Evolutionary conservation across 2,113 vertebrate species (phyloP).

Genomic region (Trochalopteron elliotii): DNA sequence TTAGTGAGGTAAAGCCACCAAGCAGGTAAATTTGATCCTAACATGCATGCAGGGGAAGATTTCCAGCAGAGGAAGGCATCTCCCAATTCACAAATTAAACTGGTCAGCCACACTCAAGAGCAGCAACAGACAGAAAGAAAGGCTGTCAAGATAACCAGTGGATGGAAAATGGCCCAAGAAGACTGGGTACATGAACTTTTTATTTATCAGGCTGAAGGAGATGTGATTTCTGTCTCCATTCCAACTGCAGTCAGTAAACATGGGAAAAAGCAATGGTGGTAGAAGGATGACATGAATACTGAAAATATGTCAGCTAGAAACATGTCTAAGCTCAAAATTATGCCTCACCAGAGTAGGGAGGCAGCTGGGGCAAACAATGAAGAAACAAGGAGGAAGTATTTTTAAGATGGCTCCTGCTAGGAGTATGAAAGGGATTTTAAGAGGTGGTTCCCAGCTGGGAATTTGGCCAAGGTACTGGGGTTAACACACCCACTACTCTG

Average conservation of each 20-base stretch:
- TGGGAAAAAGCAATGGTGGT: background rate
- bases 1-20: background rate
- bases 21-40: background rate
- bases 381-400: background rate
- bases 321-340: background rate
- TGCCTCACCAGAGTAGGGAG: background rate
- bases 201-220: background rate
- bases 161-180: background rate
- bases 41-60: background rate
- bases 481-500: conserved; percentile 24
- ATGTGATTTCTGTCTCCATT: background rate
- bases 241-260: background rate
- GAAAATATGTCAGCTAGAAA: background rate
- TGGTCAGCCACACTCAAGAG: background rate
- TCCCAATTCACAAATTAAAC: background rate
- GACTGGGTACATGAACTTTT: background rate
- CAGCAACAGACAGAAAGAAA: background rate
- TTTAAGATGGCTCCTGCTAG: background rate
- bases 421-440: conserved; percentile 1
- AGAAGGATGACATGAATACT: background rate
- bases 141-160: background rate
- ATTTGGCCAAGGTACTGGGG: conserved; percentile 5
- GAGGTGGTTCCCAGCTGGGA: conserved; percentile 28
- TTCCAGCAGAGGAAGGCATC: background rate
- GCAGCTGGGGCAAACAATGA: background rate